Conservation (phyloP, 2,888 invertebrate species). For the Eristalis intricaria region DNA sequence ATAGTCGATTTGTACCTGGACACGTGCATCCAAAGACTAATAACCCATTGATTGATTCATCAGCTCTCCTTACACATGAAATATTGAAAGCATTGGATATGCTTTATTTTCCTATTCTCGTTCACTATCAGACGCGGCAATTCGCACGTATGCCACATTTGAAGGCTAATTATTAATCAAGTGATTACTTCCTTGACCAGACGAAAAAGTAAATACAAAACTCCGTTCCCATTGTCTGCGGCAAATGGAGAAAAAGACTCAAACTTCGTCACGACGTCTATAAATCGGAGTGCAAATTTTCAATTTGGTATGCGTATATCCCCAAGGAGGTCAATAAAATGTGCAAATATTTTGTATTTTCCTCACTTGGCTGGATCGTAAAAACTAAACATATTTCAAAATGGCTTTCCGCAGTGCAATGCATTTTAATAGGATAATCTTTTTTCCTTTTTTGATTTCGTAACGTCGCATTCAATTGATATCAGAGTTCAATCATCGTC, state of each 20-base stretch:
- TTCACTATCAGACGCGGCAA: conserved; percentile 20
- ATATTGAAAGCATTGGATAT: not conserved
- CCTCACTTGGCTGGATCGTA: conserved; percentile 10
- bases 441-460: too few species aligned
- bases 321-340: conserved; percentile 35
- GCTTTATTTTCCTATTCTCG: conserved; percentile 7
- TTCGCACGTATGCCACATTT: conserved; percentile 56
- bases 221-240: conserved; percentile 27
- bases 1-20: not conserved
- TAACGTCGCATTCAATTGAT: too few species aligned
- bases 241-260: conserved; percentile 2
- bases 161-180: conserved; percentile 58
- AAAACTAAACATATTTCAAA: not conserved
- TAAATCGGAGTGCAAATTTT: conserved; percentile 13
- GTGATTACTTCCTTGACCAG: conserved; percentile 39
- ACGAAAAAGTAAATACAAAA: conserved; percentile 24
- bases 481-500: too few species aligned
- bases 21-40: not conserved
- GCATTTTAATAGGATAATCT: not conserved
- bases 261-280: conserved; percentile 29
- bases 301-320: conserved; percentile 31
- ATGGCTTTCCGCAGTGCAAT: not conserved
- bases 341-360: conserved; percentile 16
- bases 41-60: conserved; percentile 16
- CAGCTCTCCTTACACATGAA: conserved; percentile 3